Conservation (phyloP, 1,140 invertebrate species). For the Galleria mellonella region DNA sequence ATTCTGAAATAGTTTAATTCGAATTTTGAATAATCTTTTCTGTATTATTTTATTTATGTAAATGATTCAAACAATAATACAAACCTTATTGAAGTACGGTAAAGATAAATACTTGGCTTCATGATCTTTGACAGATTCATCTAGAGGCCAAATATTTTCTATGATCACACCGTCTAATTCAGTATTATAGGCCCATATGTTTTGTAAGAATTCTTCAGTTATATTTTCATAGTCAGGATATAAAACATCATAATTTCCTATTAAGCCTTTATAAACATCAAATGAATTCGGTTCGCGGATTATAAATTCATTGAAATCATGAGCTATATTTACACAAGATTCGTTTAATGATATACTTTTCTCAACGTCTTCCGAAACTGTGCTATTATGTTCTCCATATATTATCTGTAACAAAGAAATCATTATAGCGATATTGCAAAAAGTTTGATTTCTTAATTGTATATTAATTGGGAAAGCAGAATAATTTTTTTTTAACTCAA, state of each 20-base stretch:
- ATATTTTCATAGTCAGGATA: slow-evolving; percentile 40
- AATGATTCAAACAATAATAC: not conserved
- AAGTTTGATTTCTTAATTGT: too few species aligned
- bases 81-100: slow-evolving; percentile 52
- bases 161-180: slow-evolving; percentile 43
- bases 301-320: slow-evolving; percentile 25
- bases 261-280: slow-evolving; percentile 32
- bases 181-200: slow-evolving; percentile 30
- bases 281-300: slow-evolving; percentile 13
- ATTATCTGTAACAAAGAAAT: slow-evolving; percentile 7
- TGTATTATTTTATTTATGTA: too few species aligned
- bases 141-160: slow-evolving; percentile 58
- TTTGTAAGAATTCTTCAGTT: slow-evolving; percentile 28
- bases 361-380: slow-evolving; percentile 1
- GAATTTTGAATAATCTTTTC: too few species aligned
- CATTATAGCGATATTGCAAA: too few species aligned
- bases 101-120: slow-evolving; percentile 26
- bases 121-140: slow-evolving; percentile 31
- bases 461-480: too few species aligned
- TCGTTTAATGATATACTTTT: slow-evolving; percentile 2
- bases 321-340: slow-evolving; percentile 14
- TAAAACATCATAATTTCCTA: slow-evolving; percentile 24
- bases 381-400: not conserved
- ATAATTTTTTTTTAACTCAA: too few species aligned
- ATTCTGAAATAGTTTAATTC: slow-evolving; percentile 32